Evolutionary conservation across 1,140 invertebrate species (phyloP), one percentile per base, ranked within the genome.

Genomic region (Thaumatotibia leucotreta): DNA sequence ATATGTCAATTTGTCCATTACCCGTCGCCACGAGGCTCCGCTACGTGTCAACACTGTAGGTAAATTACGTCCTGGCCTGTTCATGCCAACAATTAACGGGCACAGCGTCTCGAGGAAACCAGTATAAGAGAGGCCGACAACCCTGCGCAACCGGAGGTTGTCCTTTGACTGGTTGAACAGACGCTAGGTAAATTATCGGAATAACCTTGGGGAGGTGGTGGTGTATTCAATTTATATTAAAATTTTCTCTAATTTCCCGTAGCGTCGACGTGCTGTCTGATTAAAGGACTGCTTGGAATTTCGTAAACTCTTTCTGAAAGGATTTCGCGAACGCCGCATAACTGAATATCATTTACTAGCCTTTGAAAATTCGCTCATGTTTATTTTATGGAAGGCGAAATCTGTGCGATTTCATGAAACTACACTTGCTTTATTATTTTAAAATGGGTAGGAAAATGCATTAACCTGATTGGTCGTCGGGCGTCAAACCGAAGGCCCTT

Each of bases 1-100:
- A 71, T 64, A 63, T 65, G 71, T 78, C 76, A 72, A 73, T 69
- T 49, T 69, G 67, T 69, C 65, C 66, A 75, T 78, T 71, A 78
- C 54, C 20, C 65, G 45, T 39, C 64, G n/a, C 63, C 52, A 27
- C 54, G 29, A 20, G 49, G 31, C 27, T 29, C 39, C 23, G 29
- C 29, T 22, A 33, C 50, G 35, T 64, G 66, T 63, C 70, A 63
- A 66, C 66, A 65, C 58, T 65, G 50, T 62, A 63, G 52, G 52
- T 58, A 58, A 58, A 58, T 58, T 58, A 58, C 52, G 52, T 58
- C 50, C 50, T 24, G 52, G 27, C 39, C 39, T 20, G 14, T 45
- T 20, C 17, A 8, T 45, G 8, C 14, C 39, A 45, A 20, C 6
- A 1, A n/a, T n/a, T 39, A 9, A 6, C 39, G 1, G n/a, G 17